Evolutionary conservation across 1,140 invertebrate genomes (phyloP).

Genomic region (Hermetia illucens): DNA sequence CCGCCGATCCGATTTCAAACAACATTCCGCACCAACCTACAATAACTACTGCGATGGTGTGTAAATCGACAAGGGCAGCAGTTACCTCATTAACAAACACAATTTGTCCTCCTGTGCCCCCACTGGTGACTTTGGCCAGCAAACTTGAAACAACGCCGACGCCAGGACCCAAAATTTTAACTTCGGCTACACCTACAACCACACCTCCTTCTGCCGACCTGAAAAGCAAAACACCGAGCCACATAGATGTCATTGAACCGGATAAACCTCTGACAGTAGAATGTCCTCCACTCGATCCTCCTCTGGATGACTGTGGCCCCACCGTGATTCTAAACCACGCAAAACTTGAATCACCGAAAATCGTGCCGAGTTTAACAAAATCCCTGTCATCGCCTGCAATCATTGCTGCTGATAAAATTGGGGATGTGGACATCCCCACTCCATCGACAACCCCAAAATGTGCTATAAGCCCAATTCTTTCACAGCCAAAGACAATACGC

Average conservation of each 20-base stretch:
- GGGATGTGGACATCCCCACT: not conserved
- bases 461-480: constrained; percentile 50
- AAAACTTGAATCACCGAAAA: not conserved
- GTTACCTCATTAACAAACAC: not conserved
- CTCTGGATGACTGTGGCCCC: not conserved
- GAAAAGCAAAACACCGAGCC: not conserved
- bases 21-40: too few species aligned
- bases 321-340: too few species aligned
- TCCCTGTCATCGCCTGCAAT: not conserved
- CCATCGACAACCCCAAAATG: constrained; percentile 17
- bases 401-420: not conserved
- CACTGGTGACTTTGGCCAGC: not conserved
- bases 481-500: constrained; percentile 60
- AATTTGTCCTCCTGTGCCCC: not conserved
- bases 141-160: not conserved
- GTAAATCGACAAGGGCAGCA: too few species aligned
- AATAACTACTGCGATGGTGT: too few species aligned
- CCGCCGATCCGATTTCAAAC: too few species aligned
- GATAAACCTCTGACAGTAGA: not conserved
- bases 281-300: not conserved
- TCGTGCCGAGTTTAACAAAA: not conserved
- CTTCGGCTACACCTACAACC: constrained; percentile 6
- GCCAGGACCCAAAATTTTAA: not conserved
- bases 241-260: not conserved
- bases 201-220: too few species aligned